Evolutionary conservation across 53 echinoderm and acorn worm species (phyloP).

Genomic region (Stichopus horrens): DNA sequence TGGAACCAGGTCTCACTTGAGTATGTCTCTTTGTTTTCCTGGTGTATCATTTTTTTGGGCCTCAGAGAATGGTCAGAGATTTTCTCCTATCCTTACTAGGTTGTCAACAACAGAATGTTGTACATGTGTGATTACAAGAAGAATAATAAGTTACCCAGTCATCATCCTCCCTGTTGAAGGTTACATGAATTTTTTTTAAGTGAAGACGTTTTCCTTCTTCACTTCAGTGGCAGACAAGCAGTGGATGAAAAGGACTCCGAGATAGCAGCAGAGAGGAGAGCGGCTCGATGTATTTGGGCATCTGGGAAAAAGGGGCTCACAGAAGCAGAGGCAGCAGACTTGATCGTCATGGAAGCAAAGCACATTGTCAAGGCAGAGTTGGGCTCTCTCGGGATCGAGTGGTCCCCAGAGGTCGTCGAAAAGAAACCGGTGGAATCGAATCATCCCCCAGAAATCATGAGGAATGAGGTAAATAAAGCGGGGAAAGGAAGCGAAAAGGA

Average conservation of each 20-base stretch:
- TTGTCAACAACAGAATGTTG: too few species aligned
- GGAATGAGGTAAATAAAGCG: background rate
- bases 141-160: too few species aligned
- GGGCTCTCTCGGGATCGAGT: constrained; percentile 71
- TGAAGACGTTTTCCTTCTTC: background rate
- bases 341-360: constrained; percentile 88
- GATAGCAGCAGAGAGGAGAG: constrained; percentile 72
- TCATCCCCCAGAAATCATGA: background rate
- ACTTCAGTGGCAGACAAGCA: constrained; percentile 82
- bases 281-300: constrained; percentile 96
- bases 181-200: too few species aligned
- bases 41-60: too few species aligned
- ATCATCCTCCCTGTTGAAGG: too few species aligned
- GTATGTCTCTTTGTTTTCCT: too few species aligned
- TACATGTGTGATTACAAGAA: too few species aligned
- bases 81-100: too few species aligned
- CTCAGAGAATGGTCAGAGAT: too few species aligned
- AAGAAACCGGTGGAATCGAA: background rate
- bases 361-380: constrained; percentile 76
- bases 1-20: too few species aligned
- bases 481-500: background rate
- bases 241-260: constrained; percentile 83
- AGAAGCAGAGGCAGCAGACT: constrained; percentile 81
- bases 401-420: constrained; percentile 47
- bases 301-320: constrained; percentile 94